Base-by-base conservation (phyloP, 2,888 invertebrate species). In the Penaeus monodon region DNA sequence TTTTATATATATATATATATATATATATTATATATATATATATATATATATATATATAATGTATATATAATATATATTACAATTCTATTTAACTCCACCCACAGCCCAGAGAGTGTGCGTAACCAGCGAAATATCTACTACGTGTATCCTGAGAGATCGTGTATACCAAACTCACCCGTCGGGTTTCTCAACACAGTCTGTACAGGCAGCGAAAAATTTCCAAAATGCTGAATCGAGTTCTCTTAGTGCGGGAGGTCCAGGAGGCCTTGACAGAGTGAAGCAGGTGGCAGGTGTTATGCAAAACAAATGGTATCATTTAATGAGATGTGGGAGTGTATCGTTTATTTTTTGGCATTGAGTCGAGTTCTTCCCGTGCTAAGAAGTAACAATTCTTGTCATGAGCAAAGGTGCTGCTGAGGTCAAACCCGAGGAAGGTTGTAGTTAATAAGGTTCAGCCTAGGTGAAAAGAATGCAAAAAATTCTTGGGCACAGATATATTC, bases 131-230 rank as follows among this genome's bases (percentile, higher is more conserved):
- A 98, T 93, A 96, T 98, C 90, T 98, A 98, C 93, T 98, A 98
- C 98, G 98, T 98, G 89, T 95, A 96, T 92, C 98, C 98, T 70
- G 98, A 98, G 93, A 94, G 97, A 90, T 97, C n/a, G 78, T 98
- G 98, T 93, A 97, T 98, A 98, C 76, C 98, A 17, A 98, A 98
- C 93, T 98, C 97, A 91, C 98, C 98, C 7, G 97, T 98, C 66
- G 98, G 98, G 98, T 98, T 98, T 98, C 93, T 97, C 97, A n/a
- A n/a, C n/a, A n/a, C n/a, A n/a, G n/a, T n/a, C n/a, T n/a, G n/a
- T n/a, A n/a, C n/a, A n/a, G 73, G 94, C 95, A 90, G 96, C 96
- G 90, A 90, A 95, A 96, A 77, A 94, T 98, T 20, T 79, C 86
- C 22, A 89, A 76, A 89, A 90, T 90, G 90, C 85, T 90, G 68